Evolutionary conservation across 2,888 invertebrate genomes (phyloP), one percentile per base, ranked within the genome.

Genomic region (Andrena dorsata): DNA sequence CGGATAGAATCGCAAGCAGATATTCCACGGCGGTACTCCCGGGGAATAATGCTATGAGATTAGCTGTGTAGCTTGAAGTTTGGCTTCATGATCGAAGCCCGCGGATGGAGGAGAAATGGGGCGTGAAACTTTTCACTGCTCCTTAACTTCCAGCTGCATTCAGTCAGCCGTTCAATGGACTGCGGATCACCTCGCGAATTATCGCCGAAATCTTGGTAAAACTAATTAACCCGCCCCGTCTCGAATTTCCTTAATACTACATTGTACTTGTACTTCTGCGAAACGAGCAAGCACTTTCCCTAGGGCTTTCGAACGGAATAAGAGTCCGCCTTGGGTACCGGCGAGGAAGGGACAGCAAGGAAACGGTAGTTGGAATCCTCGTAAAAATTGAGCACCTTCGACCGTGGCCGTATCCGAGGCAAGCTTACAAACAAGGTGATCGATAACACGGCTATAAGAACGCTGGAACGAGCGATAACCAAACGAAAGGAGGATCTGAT

Each of bases 371-470:
- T 68, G 13, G 30, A 23, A 53, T 65, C 41, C 66, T 61, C 32
- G 26, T 75, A 47, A 78, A 75, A 75, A 66, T 75, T 66, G 47
- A 60, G 51, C 20, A 41, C 41, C 4, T 49, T 64, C 23, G 64
- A 53, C 58, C 35, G 16, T 16, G 2, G 47, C 7, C 26, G 26
- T 16, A 41, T 61, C 16, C 26, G n/a, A 75, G 41, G 16, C 16
- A n/a, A n/a, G 23, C 28, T 2, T 1, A 1, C 64, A 20, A 69
- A 51, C 41, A 35, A 26, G 60, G 1, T 23, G 28, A 74, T 83
- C 71, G 80, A 86, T 79, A 69, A 26, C 56, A 6, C 16, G 51
- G 64, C 26, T 56, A n/a, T 26, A 76, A 72, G 35, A 68, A 66
- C 32, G 28, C 64, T 23, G 2, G 13, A 63, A 65, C 60, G 49